phyloP scores from a whole-genome alignment of 2,888 invertebrate genomes.

The Catocala sponsa region DNA sequence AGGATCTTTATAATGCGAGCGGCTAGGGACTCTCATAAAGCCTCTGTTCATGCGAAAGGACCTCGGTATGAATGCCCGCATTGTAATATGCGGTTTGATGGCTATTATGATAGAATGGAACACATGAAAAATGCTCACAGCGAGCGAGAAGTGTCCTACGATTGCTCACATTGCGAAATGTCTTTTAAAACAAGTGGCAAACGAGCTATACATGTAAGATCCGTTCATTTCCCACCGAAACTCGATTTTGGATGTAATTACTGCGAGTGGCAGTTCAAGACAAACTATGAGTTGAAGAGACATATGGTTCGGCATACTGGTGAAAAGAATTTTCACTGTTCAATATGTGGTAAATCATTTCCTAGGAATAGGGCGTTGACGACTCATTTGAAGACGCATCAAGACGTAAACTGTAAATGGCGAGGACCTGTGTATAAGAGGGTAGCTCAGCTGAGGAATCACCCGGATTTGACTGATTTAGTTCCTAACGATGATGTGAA shows the following conservation, averaged over 20 bases:
- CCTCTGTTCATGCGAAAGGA: constrained; percentile 71
- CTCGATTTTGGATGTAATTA: constrained; percentile 67
- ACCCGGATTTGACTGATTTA: constrained; percentile 60
- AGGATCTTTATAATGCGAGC: constrained; percentile 73
- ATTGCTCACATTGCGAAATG: constrained; percentile 72
- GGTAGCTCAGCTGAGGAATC: constrained; percentile 62
- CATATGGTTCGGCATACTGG: constrained; percentile 78
- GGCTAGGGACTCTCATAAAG: constrained; percentile 77
- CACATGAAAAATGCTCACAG: constrained; percentile 77
- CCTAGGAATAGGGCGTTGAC: constrained; percentile 69
- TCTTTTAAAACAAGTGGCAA: constrained; percentile 79
- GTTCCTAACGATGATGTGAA: constrained; percentile 44
- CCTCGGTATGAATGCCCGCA: constrained; percentile 80
- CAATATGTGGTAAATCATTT: constrained; percentile 73
- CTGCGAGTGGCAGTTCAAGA: constrained; percentile 79
- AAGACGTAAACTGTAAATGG: constrained; percentile 69
- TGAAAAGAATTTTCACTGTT: constrained; percentile 72
- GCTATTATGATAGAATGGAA: constrained; percentile 77
- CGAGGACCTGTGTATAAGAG: constrained; percentile 62
- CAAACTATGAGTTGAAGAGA: constrained; percentile 75
- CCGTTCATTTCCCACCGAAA: constrained; percentile 73
- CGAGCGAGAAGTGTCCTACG: constrained; percentile 73
- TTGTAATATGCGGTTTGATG: constrained; percentile 74
- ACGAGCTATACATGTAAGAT: constrained; percentile 70
- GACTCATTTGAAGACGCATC: constrained; percentile 74